phyloP scores from a whole-genome alignment of 2,888 invertebrate genomes.

The Mythimna ferrago region DNA sequence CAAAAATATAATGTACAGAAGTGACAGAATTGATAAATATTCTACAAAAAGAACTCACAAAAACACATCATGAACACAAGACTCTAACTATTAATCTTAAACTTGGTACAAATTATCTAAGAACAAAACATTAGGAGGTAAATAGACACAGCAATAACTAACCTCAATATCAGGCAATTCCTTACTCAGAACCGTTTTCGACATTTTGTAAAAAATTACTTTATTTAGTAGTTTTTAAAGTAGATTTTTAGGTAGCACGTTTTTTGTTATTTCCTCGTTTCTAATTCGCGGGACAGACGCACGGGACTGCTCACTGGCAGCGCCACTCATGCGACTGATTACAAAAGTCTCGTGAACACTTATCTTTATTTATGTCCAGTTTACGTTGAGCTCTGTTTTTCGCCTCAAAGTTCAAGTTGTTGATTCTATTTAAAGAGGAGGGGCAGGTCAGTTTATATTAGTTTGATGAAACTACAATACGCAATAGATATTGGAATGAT shows the following conservation, averaged over 20 bases:
- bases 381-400: constrained; percentile 41
- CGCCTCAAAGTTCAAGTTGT: not conserved
- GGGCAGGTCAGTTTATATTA: constrained; percentile 30
- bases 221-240: constrained; percentile 7
- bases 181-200: constrained; percentile 91
- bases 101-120: constrained; percentile 12
- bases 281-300: constrained; percentile 62
- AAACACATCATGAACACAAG: too few species aligned
- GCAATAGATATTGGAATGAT: constrained; percentile 32
- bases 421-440: constrained; percentile 7
- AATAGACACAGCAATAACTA: constrained; percentile 71
- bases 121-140: constrained; percentile 25
- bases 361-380: constrained; percentile 36
- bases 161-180: constrained; percentile 96
- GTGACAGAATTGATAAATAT: not conserved
- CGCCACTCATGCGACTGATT: constrained; percentile 83
- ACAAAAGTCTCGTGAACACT: constrained; percentile 45
- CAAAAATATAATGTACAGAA: not conserved
- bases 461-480: constrained; percentile 19
- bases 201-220: constrained; percentile 75
- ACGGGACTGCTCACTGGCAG: constrained; percentile 90
- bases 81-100: not conserved
- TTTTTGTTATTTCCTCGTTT: constrained; percentile 33
- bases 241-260: constrained; percentile 24
- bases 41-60: too few species aligned